Percentiles rank a stretch among this genome's conserved stretches.
Conservation (phyloP, 92 coral and sea anemone genomes). For the Bergia puertoricense region DNA sequence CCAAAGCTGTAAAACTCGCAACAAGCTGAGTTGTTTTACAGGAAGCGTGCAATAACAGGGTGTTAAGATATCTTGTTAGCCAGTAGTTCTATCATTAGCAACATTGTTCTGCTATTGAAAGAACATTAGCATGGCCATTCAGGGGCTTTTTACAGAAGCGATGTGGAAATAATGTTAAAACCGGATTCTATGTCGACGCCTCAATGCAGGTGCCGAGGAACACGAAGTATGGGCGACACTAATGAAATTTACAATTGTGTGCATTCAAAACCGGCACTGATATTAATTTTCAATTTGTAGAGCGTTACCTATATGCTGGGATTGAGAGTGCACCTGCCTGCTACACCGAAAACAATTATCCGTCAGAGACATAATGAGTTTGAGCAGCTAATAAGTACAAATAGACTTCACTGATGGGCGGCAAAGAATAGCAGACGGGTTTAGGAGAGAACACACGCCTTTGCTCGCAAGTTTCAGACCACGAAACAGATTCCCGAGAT, state of each 20-base stretch:
- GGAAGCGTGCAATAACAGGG: conserved; percentile 54
- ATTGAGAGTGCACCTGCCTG: conserved; percentile 77
- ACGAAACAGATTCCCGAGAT: conserved; percentile 36
- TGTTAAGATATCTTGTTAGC: conserved; percentile 66
- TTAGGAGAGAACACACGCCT: conserved; percentile 28
- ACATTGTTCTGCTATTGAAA: conserved; percentile 67
- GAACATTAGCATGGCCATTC: conserved; percentile 76
- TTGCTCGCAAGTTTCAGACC: conserved; percentile 34
- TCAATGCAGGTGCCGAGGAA: conserved; percentile 71
- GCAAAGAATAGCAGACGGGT: conserved; percentile 28
- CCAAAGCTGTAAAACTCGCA: conserved; percentile 45
- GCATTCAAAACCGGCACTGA: conserved; percentile 84
- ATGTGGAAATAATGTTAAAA: conserved; percentile 69
- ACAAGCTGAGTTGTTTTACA: conserved; percentile 55
- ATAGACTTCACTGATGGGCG: conserved; percentile 56
- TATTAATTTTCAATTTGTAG: conserved; percentile 73
- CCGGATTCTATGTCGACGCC: conserved; percentile 62
- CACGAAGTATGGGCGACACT: conserved; percentile 66
- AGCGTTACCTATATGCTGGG: conserved; percentile 71
- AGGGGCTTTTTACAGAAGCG: conserved; percentile 55
- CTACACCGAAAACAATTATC: conserved; percentile 79
- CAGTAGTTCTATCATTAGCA: conserved; percentile 81
- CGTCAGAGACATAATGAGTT: conserved; percentile 77
- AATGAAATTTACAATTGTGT: conserved; percentile 93
- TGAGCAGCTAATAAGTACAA: conserved; percentile 90